phyloP scores from a whole-genome alignment of 2,797 vertebrate species.

The Pyrocephalus nanus region DNA sequence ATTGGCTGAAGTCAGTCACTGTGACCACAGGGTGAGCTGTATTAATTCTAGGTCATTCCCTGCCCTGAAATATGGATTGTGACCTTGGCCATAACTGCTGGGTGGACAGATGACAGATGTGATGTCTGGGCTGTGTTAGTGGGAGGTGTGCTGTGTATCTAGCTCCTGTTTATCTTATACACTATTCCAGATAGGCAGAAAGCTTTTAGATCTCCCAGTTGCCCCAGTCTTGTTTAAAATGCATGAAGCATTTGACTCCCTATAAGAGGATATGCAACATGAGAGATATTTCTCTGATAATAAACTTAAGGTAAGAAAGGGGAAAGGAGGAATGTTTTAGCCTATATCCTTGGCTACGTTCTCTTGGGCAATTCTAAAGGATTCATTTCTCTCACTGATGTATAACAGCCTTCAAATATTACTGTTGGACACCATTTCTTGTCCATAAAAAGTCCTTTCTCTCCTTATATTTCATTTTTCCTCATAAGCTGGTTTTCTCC shows the following conservation, averaged over 20 bases:
- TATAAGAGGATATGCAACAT: background rate
- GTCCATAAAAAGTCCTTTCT: slow-evolving; percentile 1
- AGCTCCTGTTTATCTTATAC: slow-evolving; percentile 7
- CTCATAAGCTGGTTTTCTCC: background rate
- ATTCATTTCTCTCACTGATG: slow-evolving; percentile 44
- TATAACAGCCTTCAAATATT: slow-evolving; percentile 38
- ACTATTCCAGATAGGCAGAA: background rate
- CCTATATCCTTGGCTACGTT: background rate
- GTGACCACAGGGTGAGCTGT: background rate
- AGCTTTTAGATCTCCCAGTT: slow-evolving; percentile 27
- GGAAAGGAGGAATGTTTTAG: slow-evolving; percentile 1
- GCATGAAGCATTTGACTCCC: background rate
- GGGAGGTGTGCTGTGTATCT: background rate
- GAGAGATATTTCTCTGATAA: slow-evolving; percentile 29
- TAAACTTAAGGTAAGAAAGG: slow-evolving; percentile 35
- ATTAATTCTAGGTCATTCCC: slow-evolving; percentile 1
- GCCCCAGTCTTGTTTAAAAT: slow-evolving; percentile 42
- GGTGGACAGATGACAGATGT: background rate
- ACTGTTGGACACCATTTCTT: background rate
- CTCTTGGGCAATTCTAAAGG: slow-evolving; percentile 39
- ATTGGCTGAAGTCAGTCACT: background rate
- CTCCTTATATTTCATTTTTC: slow-evolving; percentile 15
- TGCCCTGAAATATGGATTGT: slow-evolving; percentile 17
- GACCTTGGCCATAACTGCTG: slow-evolving; percentile 23
- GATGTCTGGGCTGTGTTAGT: background rate